phyloP scores from a whole-genome alignment of 2,113 vertebrate genomes.

The Phycodurus eques region DNA sequence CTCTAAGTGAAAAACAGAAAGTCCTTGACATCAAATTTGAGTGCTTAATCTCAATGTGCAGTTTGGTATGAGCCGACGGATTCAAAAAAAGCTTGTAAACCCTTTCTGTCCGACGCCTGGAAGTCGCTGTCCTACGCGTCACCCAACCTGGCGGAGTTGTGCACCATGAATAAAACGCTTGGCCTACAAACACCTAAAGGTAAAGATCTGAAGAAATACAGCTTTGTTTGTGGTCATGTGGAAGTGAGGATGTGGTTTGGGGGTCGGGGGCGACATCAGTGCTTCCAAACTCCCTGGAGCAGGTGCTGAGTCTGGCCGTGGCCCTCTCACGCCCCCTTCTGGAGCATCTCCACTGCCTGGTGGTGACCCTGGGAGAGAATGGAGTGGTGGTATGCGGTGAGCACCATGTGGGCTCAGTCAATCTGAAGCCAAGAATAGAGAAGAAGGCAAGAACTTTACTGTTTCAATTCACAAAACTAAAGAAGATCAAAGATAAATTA shows the following conservation, averaged over 20 bases:
- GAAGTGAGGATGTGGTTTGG: not conserved
- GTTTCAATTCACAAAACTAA: not conserved
- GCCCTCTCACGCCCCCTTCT: slow-evolving; percentile 81
- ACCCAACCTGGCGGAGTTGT: slow-evolving; percentile 83
- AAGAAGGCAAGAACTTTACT: slow-evolving; percentile 55
- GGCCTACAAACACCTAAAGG: slow-evolving; percentile 78
- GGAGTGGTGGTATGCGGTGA: slow-evolving; percentile 82
- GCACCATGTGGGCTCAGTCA: slow-evolving; percentile 66
- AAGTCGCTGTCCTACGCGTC: slow-evolving; percentile 80
- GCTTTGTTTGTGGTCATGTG: not conserved
- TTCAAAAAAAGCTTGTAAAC: slow-evolving; percentile 82
- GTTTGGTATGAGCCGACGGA: slow-evolving; percentile 90
- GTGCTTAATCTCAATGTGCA: slow-evolving; percentile 45
- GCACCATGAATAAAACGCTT: slow-evolving; percentile 78
- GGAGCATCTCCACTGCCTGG: slow-evolving; percentile 78
- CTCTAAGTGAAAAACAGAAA: not conserved
- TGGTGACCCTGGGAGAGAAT: slow-evolving; percentile 79
- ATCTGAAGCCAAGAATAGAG: slow-evolving; percentile 60
- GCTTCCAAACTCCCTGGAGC: slow-evolving; percentile 67
- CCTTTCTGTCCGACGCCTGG: slow-evolving; percentile 87
- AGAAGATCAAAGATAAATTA: not conserved
- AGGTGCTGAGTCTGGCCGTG: slow-evolving; percentile 68
- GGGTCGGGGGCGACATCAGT: slow-evolving; percentile 56
- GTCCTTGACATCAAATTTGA: not conserved
- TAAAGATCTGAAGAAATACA: slow-evolving; percentile 37